A percentile compares a stretch with the other conserved stretches of the same genome.
Evolutionary conservation across 2,797 vertebrate species (phyloP).

Genomic region (Xiphophorus birchmanni): DNA sequence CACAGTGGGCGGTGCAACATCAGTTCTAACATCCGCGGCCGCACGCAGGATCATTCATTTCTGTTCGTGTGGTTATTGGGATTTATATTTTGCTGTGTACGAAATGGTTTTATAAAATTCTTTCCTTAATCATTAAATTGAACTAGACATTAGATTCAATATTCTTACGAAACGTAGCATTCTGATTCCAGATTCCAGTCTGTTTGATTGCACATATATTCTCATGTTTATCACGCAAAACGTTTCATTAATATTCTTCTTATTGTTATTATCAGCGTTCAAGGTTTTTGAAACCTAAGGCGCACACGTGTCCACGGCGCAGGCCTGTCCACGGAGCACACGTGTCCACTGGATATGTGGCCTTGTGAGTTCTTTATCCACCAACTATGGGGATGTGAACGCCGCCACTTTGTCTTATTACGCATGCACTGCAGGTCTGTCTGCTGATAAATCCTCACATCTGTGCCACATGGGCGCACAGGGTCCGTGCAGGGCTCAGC

Average conservation of each 20-base stretch:
- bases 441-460: constrained; percentile 54
- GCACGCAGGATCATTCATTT: not conserved
- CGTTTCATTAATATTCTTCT: not conserved
- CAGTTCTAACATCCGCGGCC: not conserved
- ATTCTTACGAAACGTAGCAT: not conserved
- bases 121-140: not conserved
- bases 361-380: constrained; percentile 70
- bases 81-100: not conserved
- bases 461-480: constrained; percentile 48
- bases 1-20: not conserved
- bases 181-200: not conserved
- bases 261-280: not conserved
- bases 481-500: constrained; percentile 32
- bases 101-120: not conserved
- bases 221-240: not conserved
- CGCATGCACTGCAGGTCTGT: constrained; percentile 48
- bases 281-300: constrained; percentile 18
- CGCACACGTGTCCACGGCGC: constrained; percentile 52
- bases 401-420: constrained; percentile 57
- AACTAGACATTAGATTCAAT: not conserved
- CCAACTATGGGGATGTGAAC: constrained; percentile 56
- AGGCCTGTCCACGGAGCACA: constrained; percentile 52
- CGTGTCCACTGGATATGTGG: constrained; percentile 69
- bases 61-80: not conserved
- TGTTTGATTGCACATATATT: not conserved